Evolutionary conservation across 2,113 vertebrate species (phyloP), one percentile per base, ranked within the genome.

Genomic region (Limanda limanda): DNA sequence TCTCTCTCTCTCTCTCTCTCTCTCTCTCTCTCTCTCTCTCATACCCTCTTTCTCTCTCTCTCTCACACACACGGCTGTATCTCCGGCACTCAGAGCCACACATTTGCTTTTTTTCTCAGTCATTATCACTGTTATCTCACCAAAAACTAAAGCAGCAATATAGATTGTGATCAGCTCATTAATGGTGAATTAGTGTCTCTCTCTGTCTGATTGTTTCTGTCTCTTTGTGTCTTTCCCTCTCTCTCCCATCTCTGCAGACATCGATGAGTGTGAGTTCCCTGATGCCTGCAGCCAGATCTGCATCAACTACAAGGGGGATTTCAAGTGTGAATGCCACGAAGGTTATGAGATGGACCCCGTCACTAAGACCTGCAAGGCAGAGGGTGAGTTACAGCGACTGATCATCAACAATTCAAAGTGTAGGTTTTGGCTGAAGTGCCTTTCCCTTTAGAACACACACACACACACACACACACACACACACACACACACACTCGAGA

Each of bases 271-370:
- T 85, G 94, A 97, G 92, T 96, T 96, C 90, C 95, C 96, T 0
- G 95, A 96, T 13, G 96, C 95, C 31, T 98, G 97, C 86, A 98
- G 97, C 93, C 97, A 98, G 92, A 97, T 97, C 93, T 98, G 97
- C 92, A 95, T 97, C 92, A 98, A 98, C 92, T 97, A 97, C 91
- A 98, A 98, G 82, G 97, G 97, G 13, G 96, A 97, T 92, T 98
- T 96, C 89, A 98, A 98, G 88, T 98, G 97, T 3, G 97, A 97
- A 87, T 98, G 97, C 90, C 94, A 97, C 56, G 95, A 97, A 61
- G 97, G 97, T 52, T 98, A 98, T 0, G 96, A 98, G 94, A 97
- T 98, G 96, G 97, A 98, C 87, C 94, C 95, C 0, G 92, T 96
- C 62, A 96, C 96, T 59, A 97, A 96, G 93, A 98, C 95, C 92